Evolutionary conservation across 1,140 invertebrate species (phyloP).

Genomic region (Hylaeus anthracinus): DNA sequence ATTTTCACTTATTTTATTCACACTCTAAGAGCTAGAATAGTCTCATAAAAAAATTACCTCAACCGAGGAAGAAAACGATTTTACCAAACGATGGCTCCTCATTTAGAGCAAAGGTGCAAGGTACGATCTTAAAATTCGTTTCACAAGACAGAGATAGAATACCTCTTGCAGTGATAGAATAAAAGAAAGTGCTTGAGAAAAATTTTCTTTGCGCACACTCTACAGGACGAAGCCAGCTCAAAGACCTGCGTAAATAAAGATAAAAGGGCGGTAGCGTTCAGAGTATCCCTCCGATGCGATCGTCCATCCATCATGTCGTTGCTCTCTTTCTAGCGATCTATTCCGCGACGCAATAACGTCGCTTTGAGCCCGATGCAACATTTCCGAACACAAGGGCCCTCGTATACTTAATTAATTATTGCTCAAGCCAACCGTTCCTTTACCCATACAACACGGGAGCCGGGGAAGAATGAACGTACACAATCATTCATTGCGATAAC

Average conservation of each 20-base stretch:
- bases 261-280: constrained; percentile 18
- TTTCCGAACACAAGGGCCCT: constrained; percentile 67
- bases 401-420: constrained; percentile 74
- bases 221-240: background rate
- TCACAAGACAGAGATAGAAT: too few relatives aligned
- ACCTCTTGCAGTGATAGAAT: background rate
- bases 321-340: constrained; percentile 56
- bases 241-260: constrained; percentile 30
- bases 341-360: constrained; percentile 68
- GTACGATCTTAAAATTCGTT: too few relatives aligned
- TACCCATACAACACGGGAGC: background rate
- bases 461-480: constrained; percentile 33
- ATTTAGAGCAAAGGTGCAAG: too few relatives aligned
- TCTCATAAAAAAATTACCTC: too few relatives aligned
- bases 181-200: background rate
- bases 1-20: too few relatives aligned
- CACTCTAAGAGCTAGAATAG: too few relatives aligned
- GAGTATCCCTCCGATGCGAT: constrained; percentile 35
- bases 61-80: too few relatives aligned
- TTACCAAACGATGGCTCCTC: too few relatives aligned
- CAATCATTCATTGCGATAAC: constrained; percentile 53
- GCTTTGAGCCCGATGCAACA: constrained; percentile 59
- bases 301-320: constrained; percentile 53
- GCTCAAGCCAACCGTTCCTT: constrained; percentile 3
- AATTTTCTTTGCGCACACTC: background rate